Conservation (phyloP, 2,888 invertebrate species). For the Macroteleia sp. region DNA sequence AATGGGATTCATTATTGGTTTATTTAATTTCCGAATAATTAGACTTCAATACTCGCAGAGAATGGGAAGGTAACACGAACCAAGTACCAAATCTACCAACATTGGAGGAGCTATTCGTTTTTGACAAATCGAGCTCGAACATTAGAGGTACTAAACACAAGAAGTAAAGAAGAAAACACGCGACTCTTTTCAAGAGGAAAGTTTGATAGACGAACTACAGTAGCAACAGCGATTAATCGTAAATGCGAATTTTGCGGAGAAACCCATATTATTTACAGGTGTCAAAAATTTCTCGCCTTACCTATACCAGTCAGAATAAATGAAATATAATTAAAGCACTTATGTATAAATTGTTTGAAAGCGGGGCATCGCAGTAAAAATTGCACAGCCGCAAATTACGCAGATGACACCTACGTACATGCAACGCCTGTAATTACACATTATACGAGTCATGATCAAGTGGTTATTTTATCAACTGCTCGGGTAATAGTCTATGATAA, state of each 20-base stretch:
- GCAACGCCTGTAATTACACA: neutral
- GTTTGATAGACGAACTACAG: neutral
- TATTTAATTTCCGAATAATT: conserved; percentile 12
- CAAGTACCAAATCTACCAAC: neutral
- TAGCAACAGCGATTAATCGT: neutral
- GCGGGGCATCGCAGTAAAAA: neutral
- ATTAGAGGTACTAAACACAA: neutral
- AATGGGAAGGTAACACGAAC: conserved; percentile 5
- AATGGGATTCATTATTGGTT: conserved; percentile 9
- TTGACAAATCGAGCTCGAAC: neutral
- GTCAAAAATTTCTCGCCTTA: neutral
- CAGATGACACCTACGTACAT: neutral
- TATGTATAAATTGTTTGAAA: conserved; percentile 7
- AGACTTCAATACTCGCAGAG: neutral
- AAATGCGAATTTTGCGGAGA: neutral
- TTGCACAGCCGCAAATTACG: neutral
- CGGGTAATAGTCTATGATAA: neutral
- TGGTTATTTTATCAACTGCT: conserved; percentile 10
- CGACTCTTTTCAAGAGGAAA: neutral
- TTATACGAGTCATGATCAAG: neutral
- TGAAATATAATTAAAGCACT: neutral
- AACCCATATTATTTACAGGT: neutral
- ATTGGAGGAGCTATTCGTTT: neutral
- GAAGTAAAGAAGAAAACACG: neutral
- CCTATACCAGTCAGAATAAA: neutral